Percentiles rank a stretch among this genome's conserved stretches.
Conservation (phyloP, 30 jellyfish, hydroid and myxozoan species). For the Aurelia sp. region DNA sequence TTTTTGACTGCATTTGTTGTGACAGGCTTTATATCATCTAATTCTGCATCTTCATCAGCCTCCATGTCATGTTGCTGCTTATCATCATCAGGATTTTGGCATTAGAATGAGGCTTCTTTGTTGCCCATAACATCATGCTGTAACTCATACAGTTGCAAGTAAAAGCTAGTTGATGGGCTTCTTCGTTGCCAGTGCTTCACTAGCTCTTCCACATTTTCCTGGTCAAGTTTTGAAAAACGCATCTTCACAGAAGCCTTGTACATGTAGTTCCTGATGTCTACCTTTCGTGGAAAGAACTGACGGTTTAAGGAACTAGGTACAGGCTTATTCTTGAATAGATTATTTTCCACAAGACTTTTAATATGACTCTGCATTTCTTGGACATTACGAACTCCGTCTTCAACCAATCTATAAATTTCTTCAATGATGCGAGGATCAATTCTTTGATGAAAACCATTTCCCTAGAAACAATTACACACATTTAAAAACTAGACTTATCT, state of each 20-base stretch:
- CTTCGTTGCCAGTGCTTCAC: too few species aligned
- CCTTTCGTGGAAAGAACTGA: background rate
- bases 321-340: background rate
- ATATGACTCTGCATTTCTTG: slow-evolving; percentile 12
- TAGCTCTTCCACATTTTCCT: too few species aligned
- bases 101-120: background rate
- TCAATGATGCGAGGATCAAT: slow-evolving; percentile 9
- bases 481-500: background rate
- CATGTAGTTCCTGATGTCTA: too few species aligned
- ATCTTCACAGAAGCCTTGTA: too few species aligned
- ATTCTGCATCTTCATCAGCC: background rate
- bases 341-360: slow-evolving; percentile 8
- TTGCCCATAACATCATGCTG: background rate
- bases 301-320: background rate
- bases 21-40: slow-evolving; percentile 5
- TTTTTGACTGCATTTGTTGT: too few species aligned
- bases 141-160: too few species aligned
- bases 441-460: slow-evolving; percentile 1
- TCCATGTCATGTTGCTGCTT: background rate
- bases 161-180: too few species aligned
- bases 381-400: slow-evolving; percentile 13
- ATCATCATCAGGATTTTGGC: background rate
- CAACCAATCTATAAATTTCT: slow-evolving; percentile 13
- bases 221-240: too few species aligned
- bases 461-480: background rate